Evolutionary conservation across 2,888 invertebrate genomes (phyloP).

Genomic region (Ornithoptera alexandrae): DNA sequence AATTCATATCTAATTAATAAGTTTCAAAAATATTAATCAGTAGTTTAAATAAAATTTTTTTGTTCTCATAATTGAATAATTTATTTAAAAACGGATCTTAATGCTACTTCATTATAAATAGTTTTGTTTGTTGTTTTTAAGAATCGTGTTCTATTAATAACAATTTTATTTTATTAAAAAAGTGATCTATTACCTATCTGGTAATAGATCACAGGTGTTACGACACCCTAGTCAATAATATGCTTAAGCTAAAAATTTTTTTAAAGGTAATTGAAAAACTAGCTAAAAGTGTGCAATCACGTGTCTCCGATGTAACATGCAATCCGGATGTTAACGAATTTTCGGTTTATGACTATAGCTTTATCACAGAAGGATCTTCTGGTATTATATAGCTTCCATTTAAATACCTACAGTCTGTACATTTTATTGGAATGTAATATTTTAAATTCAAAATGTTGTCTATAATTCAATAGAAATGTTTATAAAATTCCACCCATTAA

Average conservation of each 20-base stretch:
- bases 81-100: background rate
- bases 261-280: constrained; percentile 7
- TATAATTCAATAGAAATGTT: too few species aligned
- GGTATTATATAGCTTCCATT: too few species aligned
- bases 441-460: too few species aligned
- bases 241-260: background rate
- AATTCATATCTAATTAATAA: background rate
- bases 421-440: too few species aligned
- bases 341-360: constrained; percentile 1
- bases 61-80: background rate
- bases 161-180: background rate
- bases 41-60: background rate
- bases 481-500: too few species aligned
- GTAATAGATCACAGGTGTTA: background rate
- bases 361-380: background rate
- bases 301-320: constrained; percentile 18
- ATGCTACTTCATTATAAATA: background rate
- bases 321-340: constrained; percentile 21
- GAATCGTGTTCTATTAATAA: background rate
- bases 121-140: background rate
- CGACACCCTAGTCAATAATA: background rate
- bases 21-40: background rate
- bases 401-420: too few species aligned
- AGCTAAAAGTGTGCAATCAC: constrained; percentile 16
- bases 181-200: background rate